These are phyloP conservation scores for Kryptopterus vitreolus DNA, from an alignment of 2,797 vertebrate genomes.

Conservation along the genomic window DNA sequence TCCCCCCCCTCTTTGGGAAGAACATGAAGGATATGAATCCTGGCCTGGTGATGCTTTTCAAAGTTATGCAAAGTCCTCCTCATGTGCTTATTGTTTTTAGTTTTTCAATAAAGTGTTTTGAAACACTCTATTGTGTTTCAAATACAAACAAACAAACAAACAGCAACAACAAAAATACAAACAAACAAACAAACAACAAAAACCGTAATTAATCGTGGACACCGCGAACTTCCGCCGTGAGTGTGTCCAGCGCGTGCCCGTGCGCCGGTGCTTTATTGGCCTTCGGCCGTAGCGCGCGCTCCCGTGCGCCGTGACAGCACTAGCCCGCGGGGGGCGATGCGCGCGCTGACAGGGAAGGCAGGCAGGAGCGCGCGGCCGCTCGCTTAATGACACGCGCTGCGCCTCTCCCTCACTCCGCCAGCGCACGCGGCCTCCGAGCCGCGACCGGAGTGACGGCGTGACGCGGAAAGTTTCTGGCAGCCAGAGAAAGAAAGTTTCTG, in stretches of 20 bases:
- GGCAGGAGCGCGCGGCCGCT: slow-evolving; percentile 91
- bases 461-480: slow-evolving; percentile 84
- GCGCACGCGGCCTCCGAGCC: slow-evolving; percentile 40
- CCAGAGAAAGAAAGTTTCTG: slow-evolving; percentile 90
- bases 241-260: slow-evolving; percentile 30
- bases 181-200: too few relatives aligned
- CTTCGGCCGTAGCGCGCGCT: slow-evolving; percentile 52
- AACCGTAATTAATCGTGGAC: not conserved
- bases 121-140: not conserved
- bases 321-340: slow-evolving; percentile 91
- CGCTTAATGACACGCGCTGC: slow-evolving; percentile 76
- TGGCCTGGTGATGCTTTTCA: not conserved
- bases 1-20: not conserved
- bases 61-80: too few relatives aligned
- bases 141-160: not conserved
- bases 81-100: not conserved
- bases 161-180: not conserved
- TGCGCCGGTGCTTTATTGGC: slow-evolving; percentile 25
- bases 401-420: slow-evolving; percentile 19
- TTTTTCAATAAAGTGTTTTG: not conserved
- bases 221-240: too few relatives aligned
- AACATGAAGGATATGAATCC: not conserved
- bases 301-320: slow-evolving; percentile 87
- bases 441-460: slow-evolving; percentile 70
- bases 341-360: slow-evolving; percentile 98